Percentiles rank a stretch among this genome's conserved stretches.
Evolutionary conservation across 2,113 vertebrate genomes (phyloP).

Genomic region (Elgaria multicarinata): DNA sequence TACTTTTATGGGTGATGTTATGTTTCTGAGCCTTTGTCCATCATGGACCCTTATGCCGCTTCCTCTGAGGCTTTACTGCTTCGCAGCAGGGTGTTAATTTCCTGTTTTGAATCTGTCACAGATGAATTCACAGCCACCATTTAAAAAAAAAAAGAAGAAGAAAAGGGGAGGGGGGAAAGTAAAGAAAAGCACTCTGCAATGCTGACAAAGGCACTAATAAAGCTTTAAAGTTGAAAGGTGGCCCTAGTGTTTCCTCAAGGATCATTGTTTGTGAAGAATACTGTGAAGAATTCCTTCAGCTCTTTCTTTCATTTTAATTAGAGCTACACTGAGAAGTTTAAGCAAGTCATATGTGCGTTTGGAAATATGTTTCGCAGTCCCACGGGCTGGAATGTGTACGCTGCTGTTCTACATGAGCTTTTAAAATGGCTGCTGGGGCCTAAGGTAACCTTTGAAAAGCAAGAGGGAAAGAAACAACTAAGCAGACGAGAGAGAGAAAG

Average conservation of each 20-base stretch:
- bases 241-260: conserved; percentile 61
- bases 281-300: too few species aligned
- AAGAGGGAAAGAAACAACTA: not conserved
- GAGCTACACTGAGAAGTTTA: conserved; percentile 34
- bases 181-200: conserved; percentile 44
- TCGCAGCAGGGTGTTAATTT: conserved; percentile 74
- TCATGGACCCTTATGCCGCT: conserved; percentile 60
- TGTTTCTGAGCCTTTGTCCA: conserved; percentile 71
- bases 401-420: not conserved
- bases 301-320: conserved; percentile 65
- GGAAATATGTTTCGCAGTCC: conserved; percentile 36
- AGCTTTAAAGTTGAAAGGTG: conserved; percentile 69
- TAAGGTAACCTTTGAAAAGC: not conserved
- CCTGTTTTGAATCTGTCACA: conserved; percentile 75
- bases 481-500: not conserved
- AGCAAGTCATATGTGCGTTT: conserved; percentile 50
- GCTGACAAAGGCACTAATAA: conserved; percentile 71
- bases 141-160: conserved; percentile 28
- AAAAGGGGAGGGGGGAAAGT: not conserved
- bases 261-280: conserved; percentile 55
- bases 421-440: not conserved
- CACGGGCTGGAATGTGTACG: conserved; percentile 32
- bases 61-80: conserved; percentile 71
- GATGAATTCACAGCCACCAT: conserved; percentile 63
- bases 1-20: conserved; percentile 71